phyloP scores from a whole-genome alignment of 2,113 vertebrate genomes.

The Cebus imitator region DNA sequence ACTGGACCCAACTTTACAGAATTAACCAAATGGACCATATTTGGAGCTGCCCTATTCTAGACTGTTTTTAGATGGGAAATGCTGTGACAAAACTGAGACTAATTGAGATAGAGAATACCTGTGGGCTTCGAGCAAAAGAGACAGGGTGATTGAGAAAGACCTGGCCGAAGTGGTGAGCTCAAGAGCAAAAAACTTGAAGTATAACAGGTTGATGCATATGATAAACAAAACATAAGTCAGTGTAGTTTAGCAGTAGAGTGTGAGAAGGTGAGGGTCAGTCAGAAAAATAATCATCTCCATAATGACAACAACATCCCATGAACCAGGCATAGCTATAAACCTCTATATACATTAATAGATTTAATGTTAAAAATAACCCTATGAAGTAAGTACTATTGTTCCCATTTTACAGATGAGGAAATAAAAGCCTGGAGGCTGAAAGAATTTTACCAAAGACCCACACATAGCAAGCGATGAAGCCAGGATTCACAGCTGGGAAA shows the following conservation, averaged over 20 bases:
- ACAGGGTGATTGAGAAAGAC: background rate
- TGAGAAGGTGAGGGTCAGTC: background rate
- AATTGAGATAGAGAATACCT: background rate
- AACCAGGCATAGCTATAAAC: background rate
- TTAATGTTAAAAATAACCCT: background rate
- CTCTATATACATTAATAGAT: too few species aligned
- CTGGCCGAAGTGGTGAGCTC: background rate
- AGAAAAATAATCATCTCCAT: background rate
- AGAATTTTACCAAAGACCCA: background rate
- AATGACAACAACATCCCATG: background rate
- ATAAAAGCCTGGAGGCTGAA: background rate
- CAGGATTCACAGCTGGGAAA: background rate
- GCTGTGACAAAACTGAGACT: background rate
- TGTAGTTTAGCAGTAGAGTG: background rate
- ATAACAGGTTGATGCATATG: background rate
- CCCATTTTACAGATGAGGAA: background rate
- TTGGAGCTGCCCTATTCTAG: background rate
- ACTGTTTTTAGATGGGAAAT: background rate
- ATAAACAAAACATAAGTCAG: background rate
- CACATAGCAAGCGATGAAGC: background rate
- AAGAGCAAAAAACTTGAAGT: background rate
- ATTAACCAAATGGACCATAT: background rate
- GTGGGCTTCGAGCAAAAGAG: background rate
- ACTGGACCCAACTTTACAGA: background rate
- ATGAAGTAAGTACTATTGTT: background rate